Conservation (phyloP, 2,797 vertebrate species). For the Pseudotriccus pelzelni region DNA sequence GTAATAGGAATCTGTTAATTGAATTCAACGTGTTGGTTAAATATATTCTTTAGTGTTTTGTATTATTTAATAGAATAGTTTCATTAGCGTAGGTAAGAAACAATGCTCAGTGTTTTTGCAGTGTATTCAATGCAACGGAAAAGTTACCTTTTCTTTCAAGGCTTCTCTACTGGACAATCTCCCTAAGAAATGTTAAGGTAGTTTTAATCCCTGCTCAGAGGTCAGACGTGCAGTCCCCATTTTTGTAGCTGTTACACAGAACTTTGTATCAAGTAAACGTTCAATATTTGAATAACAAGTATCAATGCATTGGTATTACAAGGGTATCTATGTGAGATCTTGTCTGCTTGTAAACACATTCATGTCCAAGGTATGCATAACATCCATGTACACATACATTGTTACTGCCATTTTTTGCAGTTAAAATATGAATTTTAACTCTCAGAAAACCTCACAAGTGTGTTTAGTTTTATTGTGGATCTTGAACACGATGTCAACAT, state of each 20-base stretch:
- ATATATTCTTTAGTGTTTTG: not conserved
- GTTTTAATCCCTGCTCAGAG: not conserved
- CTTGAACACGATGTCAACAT: not conserved
- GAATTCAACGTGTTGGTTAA: not conserved
- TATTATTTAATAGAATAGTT: not conserved
- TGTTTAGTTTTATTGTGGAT: not conserved
- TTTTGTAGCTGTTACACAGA: not conserved
- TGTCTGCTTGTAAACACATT: not conserved
- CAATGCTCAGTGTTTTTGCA: not conserved
- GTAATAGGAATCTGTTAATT: not conserved
- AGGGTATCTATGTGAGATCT: not conserved
- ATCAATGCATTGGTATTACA: not conserved
- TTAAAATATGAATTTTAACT: not conserved
- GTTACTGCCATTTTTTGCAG: not conserved
- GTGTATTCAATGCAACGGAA: not conserved
- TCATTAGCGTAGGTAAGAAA: not conserved
- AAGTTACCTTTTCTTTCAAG: not conserved
- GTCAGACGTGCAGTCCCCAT: not conserved
- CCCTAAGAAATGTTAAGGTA: not conserved
- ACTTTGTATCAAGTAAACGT: not conserved
- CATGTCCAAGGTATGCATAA: not conserved
- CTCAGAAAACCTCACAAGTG: not conserved
- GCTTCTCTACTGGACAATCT: not conserved
- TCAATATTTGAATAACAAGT: not conserved
- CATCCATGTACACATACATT: accelerated